phyloP scores from a whole-genome alignment of 92 coral and sea anemone genomes.

The Epizoanthus stellaris region DNA sequence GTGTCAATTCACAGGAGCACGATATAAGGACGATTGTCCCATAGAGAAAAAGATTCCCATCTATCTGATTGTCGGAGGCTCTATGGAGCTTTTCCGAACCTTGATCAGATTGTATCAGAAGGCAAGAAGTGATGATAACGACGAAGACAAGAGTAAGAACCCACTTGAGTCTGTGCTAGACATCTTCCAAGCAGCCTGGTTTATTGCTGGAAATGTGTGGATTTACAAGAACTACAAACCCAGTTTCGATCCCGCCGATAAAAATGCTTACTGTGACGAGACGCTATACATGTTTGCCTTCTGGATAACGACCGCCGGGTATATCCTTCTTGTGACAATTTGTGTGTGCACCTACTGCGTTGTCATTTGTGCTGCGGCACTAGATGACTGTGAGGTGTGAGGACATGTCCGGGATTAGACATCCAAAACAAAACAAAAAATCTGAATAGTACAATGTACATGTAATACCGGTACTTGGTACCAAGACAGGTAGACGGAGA shows the following conservation, averaged over 20 bases:
- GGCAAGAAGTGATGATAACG: constrained; percentile 39
- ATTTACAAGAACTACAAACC: constrained; percentile 79
- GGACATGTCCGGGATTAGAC: no score
- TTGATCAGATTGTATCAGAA: constrained; percentile 66
- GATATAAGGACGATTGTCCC: constrained; percentile 84
- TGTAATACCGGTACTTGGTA: no score
- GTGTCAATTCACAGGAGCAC: no score
- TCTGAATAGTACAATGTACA: no score
- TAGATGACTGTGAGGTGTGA: no score
- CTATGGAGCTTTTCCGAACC: constrained; percentile 78
- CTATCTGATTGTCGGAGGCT: constrained; percentile 87
- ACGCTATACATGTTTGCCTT: no score
- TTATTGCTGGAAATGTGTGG: no score
- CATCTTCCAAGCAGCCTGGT: constrained; percentile 84
- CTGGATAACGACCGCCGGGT: constrained; percentile 83
- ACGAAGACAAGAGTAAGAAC: constrained; percentile 47
- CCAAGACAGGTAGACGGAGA: no score
- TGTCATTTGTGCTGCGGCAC: neutral
- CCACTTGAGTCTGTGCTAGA: constrained; percentile 70
- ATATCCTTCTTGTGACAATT: constrained; percentile 64
- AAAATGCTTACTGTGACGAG: no score
- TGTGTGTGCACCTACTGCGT: neutral
- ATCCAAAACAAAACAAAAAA: no score
- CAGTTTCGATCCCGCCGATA: constrained; percentile 77
- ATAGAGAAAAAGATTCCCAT: constrained; percentile 83